phyloP scores from a whole-genome alignment of 2,888 invertebrate genomes.

The Vannuccia rotundouncinata region DNA sequence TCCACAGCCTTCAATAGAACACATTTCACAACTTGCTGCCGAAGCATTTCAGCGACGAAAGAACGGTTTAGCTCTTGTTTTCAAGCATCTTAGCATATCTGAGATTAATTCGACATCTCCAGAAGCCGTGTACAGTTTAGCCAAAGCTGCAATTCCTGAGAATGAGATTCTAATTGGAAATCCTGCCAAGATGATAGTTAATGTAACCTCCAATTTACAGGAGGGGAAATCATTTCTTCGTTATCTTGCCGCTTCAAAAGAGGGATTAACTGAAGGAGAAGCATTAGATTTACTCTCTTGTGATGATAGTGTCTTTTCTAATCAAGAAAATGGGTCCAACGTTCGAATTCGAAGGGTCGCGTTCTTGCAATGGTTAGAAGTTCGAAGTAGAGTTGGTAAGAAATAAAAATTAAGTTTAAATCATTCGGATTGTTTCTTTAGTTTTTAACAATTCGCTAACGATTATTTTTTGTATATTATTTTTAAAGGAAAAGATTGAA shows the following conservation, averaged over 20 bases:
- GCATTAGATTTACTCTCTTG: neutral
- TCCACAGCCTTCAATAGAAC: neutral
- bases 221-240: neutral
- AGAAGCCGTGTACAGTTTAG: neutral
- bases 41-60: neutral
- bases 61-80: neutral
- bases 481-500: too few relatives aligned
- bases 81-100: neutral
- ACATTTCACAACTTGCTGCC: neutral
- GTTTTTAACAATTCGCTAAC: too few relatives aligned
- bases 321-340: neutral
- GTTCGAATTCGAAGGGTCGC: neutral
- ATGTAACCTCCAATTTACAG: neutral
- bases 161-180: neutral
- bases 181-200: neutral
- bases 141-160: neutral
- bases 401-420: neutral
- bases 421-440: too few relatives aligned
- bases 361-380: neutral
- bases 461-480: too few relatives aligned
- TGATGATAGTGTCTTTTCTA: neutral
- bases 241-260: neutral
- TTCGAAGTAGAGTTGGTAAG: conserved; percentile 9
- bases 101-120: neutral
- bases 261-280: neutral